Evolutionary conservation across 2,888 invertebrate genomes (phyloP), one percentile per base, ranked within the genome.

Genomic region (Pristionchus arcanus): DNA sequence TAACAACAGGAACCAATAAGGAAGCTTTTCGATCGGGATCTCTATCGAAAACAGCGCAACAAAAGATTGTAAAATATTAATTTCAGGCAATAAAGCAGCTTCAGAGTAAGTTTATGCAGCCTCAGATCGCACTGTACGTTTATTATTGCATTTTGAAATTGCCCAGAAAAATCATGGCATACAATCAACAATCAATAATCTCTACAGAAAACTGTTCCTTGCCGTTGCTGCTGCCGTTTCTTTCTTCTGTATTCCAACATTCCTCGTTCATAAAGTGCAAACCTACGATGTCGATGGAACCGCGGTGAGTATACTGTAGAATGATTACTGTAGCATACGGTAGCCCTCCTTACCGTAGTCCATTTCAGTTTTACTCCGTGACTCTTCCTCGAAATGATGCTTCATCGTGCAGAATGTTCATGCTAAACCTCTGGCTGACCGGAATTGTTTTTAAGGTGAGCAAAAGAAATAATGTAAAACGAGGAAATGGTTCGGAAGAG

Each of bases 371-470:
- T 37, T 93, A 92, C 89, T 93, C 92, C 5, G 92, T 93, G 28
- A 93, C 91, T 42, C 90, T 92, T 34, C 91, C 93, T 34, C 94
- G 93, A 2, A 91, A 90, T 31, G 91, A 91, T 11, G 86, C 90
- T 53, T 91, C 93, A 74, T 93, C 93, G 3, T 95, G 95, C 81
- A 91, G 92, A 15, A 86, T 94, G 37, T 95, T 94, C 90, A 92
- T 94, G 68, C 90, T 93, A 42, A 95, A 94, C 90, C 91, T 95
- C 15, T 95, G 95, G 95, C 90, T 94, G 55, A 95, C 94, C 19
- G 95, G 95, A 19, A 92, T 94, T 81, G 91, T 94, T 81, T 95
- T 95, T 91, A 94, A 95, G 91, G 94, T 93, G 87, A 84, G 66
- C 13, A 28, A 25, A n/a, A 34, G 74, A 74, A 53, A 19, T 28